Conservation (phyloP, 64 coral and sea anemone genomes). For the Montipora efflorescens region DNA sequence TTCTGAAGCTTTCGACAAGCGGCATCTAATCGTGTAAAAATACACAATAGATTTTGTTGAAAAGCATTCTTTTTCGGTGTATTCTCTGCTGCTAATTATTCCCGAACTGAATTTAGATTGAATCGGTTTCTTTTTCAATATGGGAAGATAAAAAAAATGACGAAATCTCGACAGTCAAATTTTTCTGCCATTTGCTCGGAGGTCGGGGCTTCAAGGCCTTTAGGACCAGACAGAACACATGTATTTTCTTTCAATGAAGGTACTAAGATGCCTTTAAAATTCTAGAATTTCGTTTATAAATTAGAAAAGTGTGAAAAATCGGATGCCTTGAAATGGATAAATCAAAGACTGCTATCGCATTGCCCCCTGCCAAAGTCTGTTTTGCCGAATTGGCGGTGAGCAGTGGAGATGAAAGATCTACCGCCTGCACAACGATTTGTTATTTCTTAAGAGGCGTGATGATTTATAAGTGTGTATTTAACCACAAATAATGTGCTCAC, state of each 20-base stretch:
- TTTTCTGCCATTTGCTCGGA: background rate
- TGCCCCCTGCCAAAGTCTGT: background rate
- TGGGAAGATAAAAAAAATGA: background rate
- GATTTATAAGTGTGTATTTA: constrained; percentile 53
- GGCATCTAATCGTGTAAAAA: constrained; percentile 42
- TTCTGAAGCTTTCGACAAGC: background rate
- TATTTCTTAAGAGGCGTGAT: constrained; percentile 48
- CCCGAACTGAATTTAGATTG: background rate
- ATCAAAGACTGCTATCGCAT: background rate
- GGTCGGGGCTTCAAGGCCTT: constrained; percentile 21
- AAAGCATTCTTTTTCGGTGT: constrained; percentile 8
- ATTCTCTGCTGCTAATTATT: constrained; percentile 27
- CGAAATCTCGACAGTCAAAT: background rate
- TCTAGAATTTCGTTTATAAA: background rate
- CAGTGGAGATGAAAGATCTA: constrained; percentile 47
- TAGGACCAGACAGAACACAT: constrained; percentile 74
- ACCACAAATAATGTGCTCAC: constrained; percentile 46
- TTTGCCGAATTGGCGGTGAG: background rate
- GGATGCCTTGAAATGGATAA: background rate
- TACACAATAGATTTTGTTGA: constrained; percentile 59
- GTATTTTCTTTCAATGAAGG: constrained; percentile 81
- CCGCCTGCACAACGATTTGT: constrained; percentile 29
- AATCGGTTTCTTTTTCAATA: constrained; percentile 24
- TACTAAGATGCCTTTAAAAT: constrained; percentile 4
- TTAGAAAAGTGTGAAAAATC: background rate